Percentiles rank a stretch among this genome's conserved stretches.
These are phyloP conservation scores for Helicoverpa zea DNA, from an alignment of 1,140 invertebrate species.

Conservation along the genomic window DNA sequence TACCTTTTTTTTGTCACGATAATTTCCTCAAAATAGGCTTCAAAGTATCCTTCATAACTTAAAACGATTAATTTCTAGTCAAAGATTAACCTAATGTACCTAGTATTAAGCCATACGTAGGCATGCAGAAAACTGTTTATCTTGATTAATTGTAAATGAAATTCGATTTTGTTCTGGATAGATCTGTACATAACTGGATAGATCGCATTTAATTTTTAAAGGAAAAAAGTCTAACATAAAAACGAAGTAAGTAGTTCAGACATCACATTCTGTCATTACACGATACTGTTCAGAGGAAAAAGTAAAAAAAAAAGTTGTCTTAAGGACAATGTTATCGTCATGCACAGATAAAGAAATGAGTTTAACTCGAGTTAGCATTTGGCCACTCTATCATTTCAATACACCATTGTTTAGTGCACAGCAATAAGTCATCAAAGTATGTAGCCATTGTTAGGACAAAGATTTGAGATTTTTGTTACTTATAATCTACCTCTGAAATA, in stretches of 20 bases:
- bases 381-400: slow-evolving; percentile 61
- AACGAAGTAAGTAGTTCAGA: no score
- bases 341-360: not conserved
- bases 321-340: not conserved
- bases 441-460: slow-evolving; percentile 50
- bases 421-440: slow-evolving; percentile 38
- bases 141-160: not conserved
- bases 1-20: no score
- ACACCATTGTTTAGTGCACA: slow-evolving; percentile 55
- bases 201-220: no score
- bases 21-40: no score
- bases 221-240: no score
- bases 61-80: not conserved
- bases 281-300: no score
- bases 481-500: slow-evolving; percentile 32
- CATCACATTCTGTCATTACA: no score
- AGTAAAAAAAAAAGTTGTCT: not conserved
- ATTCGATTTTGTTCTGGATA: no score
- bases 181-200: no score
- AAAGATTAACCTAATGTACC: not conserved
- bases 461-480: slow-evolving; percentile 38
- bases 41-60: no score
- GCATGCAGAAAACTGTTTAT: not conserved
- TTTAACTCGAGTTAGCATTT: not conserved
- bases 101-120: not conserved